These are phyloP conservation scores for Bungarus multicinctus DNA, from an alignment of 2,113 vertebrate genomes.

Conservation along the genomic window DNA sequence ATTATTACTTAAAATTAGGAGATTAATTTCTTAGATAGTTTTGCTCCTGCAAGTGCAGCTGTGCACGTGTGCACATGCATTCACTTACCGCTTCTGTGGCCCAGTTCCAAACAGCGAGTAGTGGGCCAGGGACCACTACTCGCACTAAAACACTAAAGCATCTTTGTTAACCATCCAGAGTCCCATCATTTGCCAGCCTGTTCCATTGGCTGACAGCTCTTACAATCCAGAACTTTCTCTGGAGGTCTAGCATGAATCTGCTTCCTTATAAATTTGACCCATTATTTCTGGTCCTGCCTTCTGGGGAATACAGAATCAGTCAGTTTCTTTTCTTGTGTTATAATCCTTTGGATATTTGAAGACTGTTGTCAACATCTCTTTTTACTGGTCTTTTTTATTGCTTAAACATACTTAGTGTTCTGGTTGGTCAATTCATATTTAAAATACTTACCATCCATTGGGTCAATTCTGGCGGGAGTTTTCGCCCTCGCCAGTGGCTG, in stretches of 20 bases:
- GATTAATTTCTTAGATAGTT: background rate
- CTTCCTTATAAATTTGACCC: background rate
- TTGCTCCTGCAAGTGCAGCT: background rate
- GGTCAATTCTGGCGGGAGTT: too few species aligned
- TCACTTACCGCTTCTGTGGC: background rate
- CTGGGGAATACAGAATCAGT: background rate
- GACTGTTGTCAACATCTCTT: background rate
- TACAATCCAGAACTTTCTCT: background rate
- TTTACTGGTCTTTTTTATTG: background rate
- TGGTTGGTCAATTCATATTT: too few species aligned
- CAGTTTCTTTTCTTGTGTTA: background rate
- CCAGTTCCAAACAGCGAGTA: background rate
- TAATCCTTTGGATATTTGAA: background rate
- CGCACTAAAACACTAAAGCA: background rate
- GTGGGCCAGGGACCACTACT: too few species aligned
- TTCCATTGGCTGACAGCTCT: background rate
- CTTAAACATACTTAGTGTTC: background rate
- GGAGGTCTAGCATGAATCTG: background rate
- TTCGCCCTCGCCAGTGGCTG: too few species aligned
- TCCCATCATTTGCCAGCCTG: background rate
- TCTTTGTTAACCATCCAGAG: background rate
- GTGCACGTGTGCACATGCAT: background rate
- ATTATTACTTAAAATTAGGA: background rate
- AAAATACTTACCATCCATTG: too few species aligned
- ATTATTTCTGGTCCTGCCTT: background rate